Conservation (phyloP, 2,888 invertebrate species). For the Clepsis dumicolana region DNA sequence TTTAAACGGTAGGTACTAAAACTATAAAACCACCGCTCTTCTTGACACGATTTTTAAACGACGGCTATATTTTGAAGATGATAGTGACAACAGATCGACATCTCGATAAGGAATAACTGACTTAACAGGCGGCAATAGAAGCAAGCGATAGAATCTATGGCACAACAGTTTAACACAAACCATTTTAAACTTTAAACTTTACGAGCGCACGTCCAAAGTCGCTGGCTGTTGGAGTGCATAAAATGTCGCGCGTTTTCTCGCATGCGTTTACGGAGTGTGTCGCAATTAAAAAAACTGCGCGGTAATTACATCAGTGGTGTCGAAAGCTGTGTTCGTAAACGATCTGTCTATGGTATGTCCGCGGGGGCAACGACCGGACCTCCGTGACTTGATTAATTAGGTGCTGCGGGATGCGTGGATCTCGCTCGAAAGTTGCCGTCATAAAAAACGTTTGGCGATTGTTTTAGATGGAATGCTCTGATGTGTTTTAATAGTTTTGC, state of each 20-base stretch:
- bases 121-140: constrained; percentile 56
- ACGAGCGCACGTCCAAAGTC: constrained; percentile 13
- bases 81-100: constrained; percentile 56
- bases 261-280: constrained; percentile 58
- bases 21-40: constrained; percentile 15
- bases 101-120: constrained; percentile 54
- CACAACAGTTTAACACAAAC: constrained; percentile 23
- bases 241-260: constrained; percentile 45
- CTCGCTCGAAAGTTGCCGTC: constrained; percentile 11
- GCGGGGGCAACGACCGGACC: constrained; percentile 54
- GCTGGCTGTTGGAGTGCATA: not conserved
- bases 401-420: constrained; percentile 37
- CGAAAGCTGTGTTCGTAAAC: constrained; percentile 50
- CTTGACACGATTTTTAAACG: constrained; percentile 13
- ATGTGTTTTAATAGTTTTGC: not conserved
- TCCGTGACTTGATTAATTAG: constrained; percentile 52
- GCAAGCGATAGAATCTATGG: constrained; percentile 57
- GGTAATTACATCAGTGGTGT: constrained; percentile 52
- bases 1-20: not conserved
- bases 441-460: constrained; percentile 37
- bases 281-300: constrained; percentile 62
- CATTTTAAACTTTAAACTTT: constrained; percentile 9
- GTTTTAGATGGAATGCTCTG: constrained; percentile 15
- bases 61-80: constrained; percentile 50
- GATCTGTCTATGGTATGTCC: constrained; percentile 52